Evolutionary conservation across 2,888 invertebrate genomes (phyloP), one percentile per base, ranked within the genome.

Genomic region (Urechis unicinctus): DNA sequence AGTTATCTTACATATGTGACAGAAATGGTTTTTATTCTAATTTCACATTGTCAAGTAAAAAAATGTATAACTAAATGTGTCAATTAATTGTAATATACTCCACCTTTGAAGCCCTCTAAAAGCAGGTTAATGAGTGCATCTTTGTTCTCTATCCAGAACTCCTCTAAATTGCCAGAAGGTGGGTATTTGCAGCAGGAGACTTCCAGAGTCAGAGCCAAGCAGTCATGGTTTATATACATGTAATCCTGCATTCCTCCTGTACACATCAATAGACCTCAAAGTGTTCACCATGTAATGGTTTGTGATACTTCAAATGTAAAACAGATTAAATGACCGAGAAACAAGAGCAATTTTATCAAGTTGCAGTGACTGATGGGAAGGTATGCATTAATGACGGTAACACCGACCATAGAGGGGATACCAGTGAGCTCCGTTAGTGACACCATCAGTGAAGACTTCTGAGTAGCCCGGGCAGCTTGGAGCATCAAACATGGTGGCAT

Each of bases 161-260:
- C 85, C 25, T 85, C 84, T 48, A 95, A 79, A 71, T 91, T 86
- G 58, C 85, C 83, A 0, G 88, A 86, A 0, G 85, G 85, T 2
- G 95, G 95, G 77, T 85, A 94, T 80, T 94, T 95, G 81, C 94
- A 95, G 78, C 95, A 95, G 0, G 91, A 90, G 55, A 95, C 85
- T 78, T 95, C 94, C 46, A 95, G 79, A 0, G 94, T 93, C n/a
- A 94, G 83, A 78, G 94, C 94, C 89, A 95, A 89, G 75, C 91
- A 91, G 17, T 93, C 93, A 70, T 88, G 88, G 86, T 88, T 88
- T 17, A 91, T 84, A 78, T 95, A 95, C 78, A 94, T 94, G 78
- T 89, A 95, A 75, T 95, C 95, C 79, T 91, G 90, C 90, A 91
- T 90, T 25, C 90, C 89, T 54, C 91, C 90, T 83, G 57, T 4